Evolutionary conservation across 2,888 invertebrate species (phyloP), one percentile per base, ranked within the genome.

Genomic region (Papilio elwesi): DNA sequence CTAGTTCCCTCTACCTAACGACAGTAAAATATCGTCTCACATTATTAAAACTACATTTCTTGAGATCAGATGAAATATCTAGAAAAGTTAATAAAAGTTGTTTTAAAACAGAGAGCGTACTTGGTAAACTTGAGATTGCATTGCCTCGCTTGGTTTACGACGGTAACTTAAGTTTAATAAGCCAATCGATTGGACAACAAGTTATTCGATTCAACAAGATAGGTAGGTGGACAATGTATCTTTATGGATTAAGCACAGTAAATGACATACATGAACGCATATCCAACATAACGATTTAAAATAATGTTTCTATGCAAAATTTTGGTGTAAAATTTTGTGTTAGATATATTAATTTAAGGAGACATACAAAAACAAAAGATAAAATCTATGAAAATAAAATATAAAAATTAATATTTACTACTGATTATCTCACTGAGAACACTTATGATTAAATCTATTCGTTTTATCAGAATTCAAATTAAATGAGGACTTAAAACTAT

Each of bases 81-180:
- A 9, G 26, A 55, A 13, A 36, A 38, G 57, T 71, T 59, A 62
- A 51, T 71, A 71, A 66, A 71, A 62, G 71, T 71, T 51, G 66
- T 36, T 71, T 65, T 71, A 66, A 66, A 71, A 55, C 16, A 51
- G 49, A 16, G 57, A 47, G 53, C 63, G 47, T 52, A 62, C 62
- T 38, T 13, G 16, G 49, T 49, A 57, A 66, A 66, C 59, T 71
- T 67, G 52, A 66, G 51, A 66, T 67, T 66, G 71, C 66, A 62
- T 66, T 59, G 52, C 59, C 43, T 66, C 43, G 47, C 43, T 71
- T 59, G 66, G 57, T 71, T 71, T 66, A 71, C 66, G 66, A 66
- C 47, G 43, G 51, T 59, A 59, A 71, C 66, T 26, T 71, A 49
- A 71, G 57, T 66, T 71, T 71, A 71, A 71, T 71, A 70, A 70